Base-by-base conservation (phyloP, 1,140 invertebrate genomes). In the Cydia strobilella region DNA sequence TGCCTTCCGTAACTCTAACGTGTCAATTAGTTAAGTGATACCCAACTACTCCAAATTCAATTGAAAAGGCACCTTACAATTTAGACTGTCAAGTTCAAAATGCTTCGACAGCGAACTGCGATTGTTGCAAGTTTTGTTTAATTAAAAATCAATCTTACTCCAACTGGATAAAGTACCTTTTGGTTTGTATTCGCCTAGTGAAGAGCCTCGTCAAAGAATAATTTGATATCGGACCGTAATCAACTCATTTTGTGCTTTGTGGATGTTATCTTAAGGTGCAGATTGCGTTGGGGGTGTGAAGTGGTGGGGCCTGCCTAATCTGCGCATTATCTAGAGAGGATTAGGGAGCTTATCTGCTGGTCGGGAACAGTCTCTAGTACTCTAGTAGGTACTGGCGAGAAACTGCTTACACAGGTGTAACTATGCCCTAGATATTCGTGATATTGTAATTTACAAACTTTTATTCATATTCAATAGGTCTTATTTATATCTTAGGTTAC, bases 11-110 rank as follows among this genome's bases (percentile, higher is more conserved):
- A 15, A n/a, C 48, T 18, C 54, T 59, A n/a, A 51, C 54, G 54
- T 20, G 54, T 59, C 54, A 59, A 59, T 59, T 59, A 59, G 54
- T 59, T 59, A 59, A 59, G 54, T 59, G 54, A 59, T 59, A 23
- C 18, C 15, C 1, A 42, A 42, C 6, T 12, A 42, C 12, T 13
- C 0, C 48, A 6, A 51, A n/a, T 0, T 51, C 1, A n/a, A 51
- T 54, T 1, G 7, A 59, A 59, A 20, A 10, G 4, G 9, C 18
- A 59, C 54, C 20, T 59, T 59, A 59, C 3, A 1, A 54, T 18
- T n/a, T 6, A 54, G 2, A 18, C 3, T 4, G 15, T 54, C 5
- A 7, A n/a, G 48, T 20, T 10, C 54, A 10, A 59, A 20, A 20
- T 59, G n/a, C 54, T 23, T 20, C 3, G 54, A 10, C 54, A 51